A percentile compares a stretch with the other conserved stretches of the same genome.
These are phyloP conservation scores for Mythimna vitellina DNA, from an alignment of 2,888 invertebrate genomes.

Conservation along the genomic window DNA sequence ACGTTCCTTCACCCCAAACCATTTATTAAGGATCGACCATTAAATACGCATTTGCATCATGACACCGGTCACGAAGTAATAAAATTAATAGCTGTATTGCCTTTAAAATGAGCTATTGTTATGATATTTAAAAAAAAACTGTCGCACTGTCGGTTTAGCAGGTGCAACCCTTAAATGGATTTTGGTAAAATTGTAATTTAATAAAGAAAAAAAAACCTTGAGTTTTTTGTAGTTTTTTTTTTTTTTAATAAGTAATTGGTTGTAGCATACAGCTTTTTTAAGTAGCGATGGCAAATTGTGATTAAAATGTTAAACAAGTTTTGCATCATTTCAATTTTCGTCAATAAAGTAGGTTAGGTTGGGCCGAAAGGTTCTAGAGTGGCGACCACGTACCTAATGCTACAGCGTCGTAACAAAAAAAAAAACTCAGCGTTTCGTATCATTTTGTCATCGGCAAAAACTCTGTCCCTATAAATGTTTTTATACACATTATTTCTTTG, in stretches of 20 bases:
- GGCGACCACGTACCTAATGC: no score
- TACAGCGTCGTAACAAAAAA: no score
- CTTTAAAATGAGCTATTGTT: constrained; percentile 67
- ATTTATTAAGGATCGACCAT: constrained; percentile 68
- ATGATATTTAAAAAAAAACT: constrained; percentile 59
- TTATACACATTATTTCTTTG: no score
- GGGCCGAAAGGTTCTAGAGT: no score
- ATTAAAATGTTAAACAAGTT: constrained; percentile 29
- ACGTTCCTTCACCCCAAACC: constrained; percentile 46
- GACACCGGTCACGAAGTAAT: constrained; percentile 69
- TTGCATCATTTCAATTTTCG: constrained; percentile 11
- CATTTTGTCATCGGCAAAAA: no score
- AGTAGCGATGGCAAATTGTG: constrained; percentile 14
- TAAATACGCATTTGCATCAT: constrained; percentile 73
- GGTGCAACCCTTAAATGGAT: constrained; percentile 64
- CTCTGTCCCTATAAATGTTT: no score
- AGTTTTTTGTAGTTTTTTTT: constrained; percentile 25
- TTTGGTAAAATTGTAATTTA: constrained; percentile 62
- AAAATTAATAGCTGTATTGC: constrained; percentile 72
- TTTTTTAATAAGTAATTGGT: constrained; percentile 33
- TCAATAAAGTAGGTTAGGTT: no score
- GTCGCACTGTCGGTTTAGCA: constrained; percentile 60
- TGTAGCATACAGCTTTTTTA: constrained; percentile 25
- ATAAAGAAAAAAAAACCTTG: constrained; percentile 43
- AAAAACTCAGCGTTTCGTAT: no score